Conservation (phyloP, 30 jellyfish, hydroid and myxozoan species). For the Hydractinia symbiolongicarpus region DNA sequence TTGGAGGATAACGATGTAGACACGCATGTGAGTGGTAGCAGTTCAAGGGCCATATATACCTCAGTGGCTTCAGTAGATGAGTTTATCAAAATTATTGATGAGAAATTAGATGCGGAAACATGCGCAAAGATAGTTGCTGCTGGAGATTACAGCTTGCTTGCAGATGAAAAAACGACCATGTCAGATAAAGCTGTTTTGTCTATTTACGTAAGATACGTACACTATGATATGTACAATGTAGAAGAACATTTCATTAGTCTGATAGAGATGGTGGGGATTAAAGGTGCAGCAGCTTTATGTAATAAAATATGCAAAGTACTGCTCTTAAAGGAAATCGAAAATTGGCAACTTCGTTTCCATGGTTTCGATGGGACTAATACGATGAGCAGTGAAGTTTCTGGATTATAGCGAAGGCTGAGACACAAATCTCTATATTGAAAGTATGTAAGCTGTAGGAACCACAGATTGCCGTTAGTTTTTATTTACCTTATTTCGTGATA, state of each 20-base stretch:
- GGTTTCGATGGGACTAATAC: slow-evolving; percentile 21
- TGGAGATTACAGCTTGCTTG: slow-evolving; percentile 5
- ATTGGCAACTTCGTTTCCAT: slow-evolving; percentile 4
- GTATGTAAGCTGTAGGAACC: slow-evolving; percentile 20
- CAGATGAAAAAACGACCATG: slow-evolving; percentile 24
- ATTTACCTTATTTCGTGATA: background rate
- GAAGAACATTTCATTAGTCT: background rate
- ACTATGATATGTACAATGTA: background rate
- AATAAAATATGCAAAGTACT: background rate
- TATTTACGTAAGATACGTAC: background rate
- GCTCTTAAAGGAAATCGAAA: background rate
- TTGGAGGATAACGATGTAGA: slow-evolving; percentile 6
- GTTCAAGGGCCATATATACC: slow-evolving; percentile 21
- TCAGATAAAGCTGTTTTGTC: slow-evolving; percentile 1
- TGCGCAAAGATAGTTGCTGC: slow-evolving; percentile 6
- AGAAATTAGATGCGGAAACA: slow-evolving; percentile 9
- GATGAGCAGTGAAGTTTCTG: slow-evolving; percentile 4
- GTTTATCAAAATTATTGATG: background rate
- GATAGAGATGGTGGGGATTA: background rate
- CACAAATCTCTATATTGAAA: slow-evolving; percentile 7
- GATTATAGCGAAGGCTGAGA: background rate
- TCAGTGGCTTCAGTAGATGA: slow-evolving; percentile 18
- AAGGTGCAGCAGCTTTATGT: slow-evolving; percentile 15
- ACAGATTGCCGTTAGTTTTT: slow-evolving; percentile 6
- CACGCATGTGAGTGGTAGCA: background rate